phyloP scores from a whole-genome alignment of 2,113 vertebrate genomes.

The Gymnorhina tibicen region DNA sequence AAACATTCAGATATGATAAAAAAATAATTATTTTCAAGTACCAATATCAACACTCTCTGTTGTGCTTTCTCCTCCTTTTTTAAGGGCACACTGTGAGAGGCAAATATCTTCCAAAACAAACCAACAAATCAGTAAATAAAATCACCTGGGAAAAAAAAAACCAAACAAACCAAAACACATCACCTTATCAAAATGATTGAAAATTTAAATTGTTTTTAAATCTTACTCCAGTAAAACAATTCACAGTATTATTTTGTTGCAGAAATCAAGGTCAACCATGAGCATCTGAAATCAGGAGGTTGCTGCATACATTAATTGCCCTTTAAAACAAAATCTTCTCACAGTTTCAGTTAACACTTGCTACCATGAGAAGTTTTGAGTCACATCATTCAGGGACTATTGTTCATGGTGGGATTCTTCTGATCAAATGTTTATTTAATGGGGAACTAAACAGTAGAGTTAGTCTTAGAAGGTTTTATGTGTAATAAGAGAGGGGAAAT shows the following conservation, averaged over 20 bases:
- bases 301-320: neutral
- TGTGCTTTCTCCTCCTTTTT: neutral
- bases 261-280: neutral
- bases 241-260: neutral
- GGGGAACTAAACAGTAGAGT: neutral
- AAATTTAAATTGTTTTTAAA: neutral
- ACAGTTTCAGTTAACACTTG: neutral
- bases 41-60: neutral
- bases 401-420: neutral
- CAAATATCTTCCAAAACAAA: neutral
- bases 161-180: neutral
- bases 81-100: neutral
- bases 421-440: neutral
- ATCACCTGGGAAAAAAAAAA: neutral
- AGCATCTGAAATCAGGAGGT: neutral
- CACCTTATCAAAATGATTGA: neutral
- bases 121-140: neutral
- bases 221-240: neutral
- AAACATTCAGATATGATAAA: neutral
- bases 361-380: neutral
- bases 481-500: neutral
- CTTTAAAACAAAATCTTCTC: neutral
- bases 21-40: neutral
- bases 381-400: neutral
- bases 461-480: neutral